Conservation (phyloP, 2,888 invertebrate genomes). For the Linhomoeus sp. region DNA sequence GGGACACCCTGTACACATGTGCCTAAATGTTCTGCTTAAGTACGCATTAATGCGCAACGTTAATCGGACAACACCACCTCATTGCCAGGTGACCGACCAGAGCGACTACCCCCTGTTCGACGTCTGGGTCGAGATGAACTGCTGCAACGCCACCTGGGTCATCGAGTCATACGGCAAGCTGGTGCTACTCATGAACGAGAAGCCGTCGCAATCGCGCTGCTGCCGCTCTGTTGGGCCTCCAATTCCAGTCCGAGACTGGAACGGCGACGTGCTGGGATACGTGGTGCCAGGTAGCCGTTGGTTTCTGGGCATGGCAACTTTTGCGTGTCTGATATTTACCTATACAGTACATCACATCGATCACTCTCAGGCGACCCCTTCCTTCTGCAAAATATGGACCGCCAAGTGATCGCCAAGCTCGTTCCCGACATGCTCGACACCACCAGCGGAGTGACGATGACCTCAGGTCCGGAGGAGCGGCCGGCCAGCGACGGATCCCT, state of each 20-base stretch:
- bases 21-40: no score
- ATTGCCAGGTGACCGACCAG: constrained; percentile 6
- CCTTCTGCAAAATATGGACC: constrained; percentile 2
- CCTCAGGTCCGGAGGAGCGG: background rate
- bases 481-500: background rate
- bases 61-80: no score
- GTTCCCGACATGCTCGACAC: constrained; percentile 1
- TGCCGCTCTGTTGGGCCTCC: background rate
- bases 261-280: constrained; percentile 6
- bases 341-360: no score
- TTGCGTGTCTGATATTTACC: no score
- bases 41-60: no score
- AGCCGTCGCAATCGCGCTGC: background rate
- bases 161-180: constrained; percentile 5
- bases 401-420: constrained; percentile 3
- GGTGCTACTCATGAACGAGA: constrained; percentile 5
- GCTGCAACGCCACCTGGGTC: constrained; percentile 5
- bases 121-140: constrained; percentile 6
- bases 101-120: constrained; percentile 5
- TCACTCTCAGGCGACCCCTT: constrained; percentile 2
- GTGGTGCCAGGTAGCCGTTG: constrained; percentile 3
- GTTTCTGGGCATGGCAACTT: no score
- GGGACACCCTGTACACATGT: no score
- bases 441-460: background rate
- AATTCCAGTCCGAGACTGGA: constrained; percentile 5